These are phyloP conservation scores for Bombyx huttoni DNA, from an alignment of 2,888 invertebrate species.

Conservation along the genomic window DNA sequence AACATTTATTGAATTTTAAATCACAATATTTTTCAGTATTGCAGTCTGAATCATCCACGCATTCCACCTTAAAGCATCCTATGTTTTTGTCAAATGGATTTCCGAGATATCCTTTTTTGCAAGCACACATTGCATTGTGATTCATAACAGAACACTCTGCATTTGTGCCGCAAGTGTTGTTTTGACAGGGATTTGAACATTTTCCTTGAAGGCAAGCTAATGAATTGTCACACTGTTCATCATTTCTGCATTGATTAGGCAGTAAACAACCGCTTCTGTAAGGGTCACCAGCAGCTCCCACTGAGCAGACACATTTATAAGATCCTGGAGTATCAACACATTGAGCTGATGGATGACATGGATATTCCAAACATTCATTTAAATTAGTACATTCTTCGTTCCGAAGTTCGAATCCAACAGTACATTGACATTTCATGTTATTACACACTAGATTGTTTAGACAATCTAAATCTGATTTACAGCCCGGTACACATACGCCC, in stretches of 20 bases:
- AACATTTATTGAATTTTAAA: conserved; percentile 81
- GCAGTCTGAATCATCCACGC: conserved; percentile 83
- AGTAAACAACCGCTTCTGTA: conserved; percentile 77
- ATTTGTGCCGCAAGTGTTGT: conserved; percentile 80
- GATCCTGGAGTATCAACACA: conserved; percentile 87
- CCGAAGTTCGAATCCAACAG: conserved; percentile 80
- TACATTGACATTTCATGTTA: conserved; percentile 82
- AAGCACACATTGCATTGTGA: conserved; percentile 81
- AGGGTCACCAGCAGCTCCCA: conserved; percentile 84
- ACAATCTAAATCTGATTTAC: conserved; percentile 86
- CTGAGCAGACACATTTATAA: conserved; percentile 84
- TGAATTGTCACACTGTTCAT: conserved; percentile 82
- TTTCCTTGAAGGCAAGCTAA: conserved; percentile 82
- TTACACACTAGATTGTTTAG: conserved; percentile 83
- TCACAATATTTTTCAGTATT: conserved; percentile 83
- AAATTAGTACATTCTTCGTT: conserved; percentile 85
- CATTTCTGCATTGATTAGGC: conserved; percentile 82
- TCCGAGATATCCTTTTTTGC: conserved; percentile 86
- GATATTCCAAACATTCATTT: conserved; percentile 83
- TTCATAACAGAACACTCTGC: conserved; percentile 82
- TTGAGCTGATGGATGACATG: conserved; percentile 85
- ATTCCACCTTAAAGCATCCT: conserved; percentile 93
- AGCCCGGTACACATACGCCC: conserved; percentile 87
- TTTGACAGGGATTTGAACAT: conserved; percentile 86
- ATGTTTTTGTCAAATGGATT: conserved; percentile 82